Conservation (phyloP, 2,113 vertebrate genomes). For the Planiliza haematocheilus region DNA sequence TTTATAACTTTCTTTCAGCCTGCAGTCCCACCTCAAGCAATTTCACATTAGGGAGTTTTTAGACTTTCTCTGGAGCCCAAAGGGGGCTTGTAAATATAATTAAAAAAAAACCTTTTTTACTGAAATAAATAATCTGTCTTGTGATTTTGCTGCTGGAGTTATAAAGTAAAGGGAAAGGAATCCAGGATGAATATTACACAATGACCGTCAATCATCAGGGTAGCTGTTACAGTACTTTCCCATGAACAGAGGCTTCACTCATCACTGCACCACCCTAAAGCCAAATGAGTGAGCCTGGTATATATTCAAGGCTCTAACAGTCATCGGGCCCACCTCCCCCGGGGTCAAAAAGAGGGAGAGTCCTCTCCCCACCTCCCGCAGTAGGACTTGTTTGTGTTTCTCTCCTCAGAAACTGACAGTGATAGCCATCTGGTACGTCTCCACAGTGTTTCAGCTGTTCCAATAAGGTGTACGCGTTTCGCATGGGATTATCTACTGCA, state of each 20-base stretch:
- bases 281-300: constrained; percentile 20
- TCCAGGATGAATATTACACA: constrained; percentile 18
- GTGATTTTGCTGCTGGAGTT: too few relatives aligned
- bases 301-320: constrained; percentile 24
- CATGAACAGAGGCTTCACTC: constrained; percentile 26
- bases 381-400: constrained; percentile 46
- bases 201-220: constrained; percentile 22
- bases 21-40: too few relatives aligned
- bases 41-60: too few relatives aligned
- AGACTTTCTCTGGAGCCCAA: too few relatives aligned
- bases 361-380: constrained; percentile 9
- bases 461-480: constrained; percentile 6
- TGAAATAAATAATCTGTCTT: too few relatives aligned
- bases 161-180: neutral
- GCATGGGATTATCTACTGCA: constrained; percentile 1
- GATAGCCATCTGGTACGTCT: constrained; percentile 46
- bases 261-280: constrained; percentile 6
- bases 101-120: too few relatives aligned
- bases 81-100: too few relatives aligned
- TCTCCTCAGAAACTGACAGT: constrained; percentile 30
- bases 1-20: too few relatives aligned
- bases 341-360: constrained; percentile 33
- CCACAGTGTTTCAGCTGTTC: constrained; percentile 26
- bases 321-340: constrained; percentile 19
- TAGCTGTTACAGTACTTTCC: constrained; percentile 12